Percentiles rank a stretch among this genome's conserved stretches.
Conservation (phyloP, 2,888 invertebrate species). For the Drosophila yooni region DNA sequence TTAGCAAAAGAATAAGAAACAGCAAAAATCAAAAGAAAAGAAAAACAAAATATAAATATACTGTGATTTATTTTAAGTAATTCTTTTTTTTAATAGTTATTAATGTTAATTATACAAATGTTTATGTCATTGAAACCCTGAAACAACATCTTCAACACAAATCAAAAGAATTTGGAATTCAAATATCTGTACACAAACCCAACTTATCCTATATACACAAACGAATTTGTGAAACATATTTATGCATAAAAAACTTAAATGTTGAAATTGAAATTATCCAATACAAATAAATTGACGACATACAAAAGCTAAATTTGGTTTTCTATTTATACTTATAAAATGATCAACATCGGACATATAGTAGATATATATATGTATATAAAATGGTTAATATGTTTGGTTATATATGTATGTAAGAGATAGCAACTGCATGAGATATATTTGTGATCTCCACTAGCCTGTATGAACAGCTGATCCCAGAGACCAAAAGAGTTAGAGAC, state of each 20-base stretch:
- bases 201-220: neutral
- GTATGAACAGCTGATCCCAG: neutral
- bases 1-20: neutral
- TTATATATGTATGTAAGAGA: neutral
- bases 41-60: slow-evolving; percentile 63
- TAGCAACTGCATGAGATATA: neutral
- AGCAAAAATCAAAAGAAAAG: slow-evolving; percentile 8
- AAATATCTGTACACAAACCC: neutral
- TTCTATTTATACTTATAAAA: neutral
- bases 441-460: neutral
- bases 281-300: slow-evolving; percentile 26
- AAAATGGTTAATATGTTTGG: too few species aligned
- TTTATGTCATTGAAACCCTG: slow-evolving; percentile 23
- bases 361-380: too few species aligned
- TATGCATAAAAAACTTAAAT: neutral
- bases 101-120: slow-evolving; percentile 42
- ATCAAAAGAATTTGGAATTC: slow-evolving; percentile 13
- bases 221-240: neutral
- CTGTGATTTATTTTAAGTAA: slow-evolving; percentile 79
- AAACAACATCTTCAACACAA: slow-evolving; percentile 7
- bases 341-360: neutral
- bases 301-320: neutral
- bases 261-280: neutral
- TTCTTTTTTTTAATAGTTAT: slow-evolving; percentile 69
- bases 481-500: neutral